phyloP scores from a whole-genome alignment of 2,888 invertebrate genomes.

The Limnephilus auricula region DNA sequence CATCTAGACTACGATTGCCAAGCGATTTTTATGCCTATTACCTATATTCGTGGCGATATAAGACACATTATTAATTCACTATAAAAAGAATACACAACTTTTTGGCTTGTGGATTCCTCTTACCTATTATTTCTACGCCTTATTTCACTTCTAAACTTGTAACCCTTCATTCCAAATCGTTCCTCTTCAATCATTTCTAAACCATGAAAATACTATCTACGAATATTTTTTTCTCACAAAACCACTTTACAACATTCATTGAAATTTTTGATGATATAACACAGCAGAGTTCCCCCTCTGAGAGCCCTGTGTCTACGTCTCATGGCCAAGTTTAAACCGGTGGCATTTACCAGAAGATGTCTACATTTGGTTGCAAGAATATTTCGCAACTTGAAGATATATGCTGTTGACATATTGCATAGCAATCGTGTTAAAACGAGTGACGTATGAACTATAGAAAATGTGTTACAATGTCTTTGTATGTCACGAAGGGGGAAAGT shows the following conservation, averaged over 20 bases:
- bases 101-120: too few species aligned
- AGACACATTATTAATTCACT: too few species aligned
- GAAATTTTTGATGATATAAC: neutral
- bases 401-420: conserved; percentile 17
- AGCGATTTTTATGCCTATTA: too few species aligned
- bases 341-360: conserved; percentile 16
- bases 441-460: neutral
- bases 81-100: too few species aligned
- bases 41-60: too few species aligned
- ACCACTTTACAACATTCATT: neutral
- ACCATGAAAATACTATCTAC: neutral
- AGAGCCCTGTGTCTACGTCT: neutral
- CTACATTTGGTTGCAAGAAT: neutral
- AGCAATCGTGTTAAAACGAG: neutral
- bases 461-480: neutral
- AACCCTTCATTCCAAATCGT: too few species aligned
- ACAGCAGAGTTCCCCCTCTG: neutral
- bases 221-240: neutral
- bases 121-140: too few species aligned
- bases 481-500: neutral
- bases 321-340: conserved; percentile 18
- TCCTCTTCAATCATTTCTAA: too few species aligned
- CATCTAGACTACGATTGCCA: too few species aligned
- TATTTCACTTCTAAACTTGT: too few species aligned
- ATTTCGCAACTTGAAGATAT: conserved; percentile 6